Evolutionary conservation across 2,888 invertebrate genomes (phyloP), one percentile per base, ranked within the genome.

Genomic region (Lasiommata megera): DNA sequence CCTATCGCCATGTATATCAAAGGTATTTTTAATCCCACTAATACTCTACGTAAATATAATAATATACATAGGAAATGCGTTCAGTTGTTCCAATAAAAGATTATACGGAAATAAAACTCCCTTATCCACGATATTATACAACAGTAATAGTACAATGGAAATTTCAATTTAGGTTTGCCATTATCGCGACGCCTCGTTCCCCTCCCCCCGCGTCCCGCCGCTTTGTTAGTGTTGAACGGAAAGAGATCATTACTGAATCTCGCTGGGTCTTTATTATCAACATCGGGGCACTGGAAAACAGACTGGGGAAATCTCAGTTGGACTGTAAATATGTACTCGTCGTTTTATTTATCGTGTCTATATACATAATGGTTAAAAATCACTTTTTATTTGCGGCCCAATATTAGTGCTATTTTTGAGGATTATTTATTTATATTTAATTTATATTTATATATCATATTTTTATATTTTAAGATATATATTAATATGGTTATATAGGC

Each of bases 191-290:
- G 43, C 37, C 38, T 11, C 28, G n/a, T 3, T 29, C 16, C 46
- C 16, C 23, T 3, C 17, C n/a, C 11, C 41, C 1, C 17, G 1
- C 18, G 3, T 17, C 31, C 14, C 52, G 48, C 12, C 38, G 48
- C 54, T 51, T 54, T 61, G 56, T 60, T 54, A 59, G 41, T 53
- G 54, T 23, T 51, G 37, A 52, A 37, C 57, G 63, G 64, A 65
- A 62, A 60, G 54, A 41, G 50, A 61, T 64, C 62, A 62, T 64
- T 64, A 65, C 60, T 59, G 59, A 40, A 43, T 37, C 54, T 31
- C 18, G 12, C 31, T 40, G 41, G 28, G 18, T 17, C 44, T 40
- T 52, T 31, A 41, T 52, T 41, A 34, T 41, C 38, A 16, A 17
- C 1, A 23, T 16, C 18, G n/a, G 8, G 36, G 36, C 48, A 36